phyloP scores from a whole-genome alignment of 2,113 vertebrate genomes.

The Dasypus novemcinctus region DNA sequence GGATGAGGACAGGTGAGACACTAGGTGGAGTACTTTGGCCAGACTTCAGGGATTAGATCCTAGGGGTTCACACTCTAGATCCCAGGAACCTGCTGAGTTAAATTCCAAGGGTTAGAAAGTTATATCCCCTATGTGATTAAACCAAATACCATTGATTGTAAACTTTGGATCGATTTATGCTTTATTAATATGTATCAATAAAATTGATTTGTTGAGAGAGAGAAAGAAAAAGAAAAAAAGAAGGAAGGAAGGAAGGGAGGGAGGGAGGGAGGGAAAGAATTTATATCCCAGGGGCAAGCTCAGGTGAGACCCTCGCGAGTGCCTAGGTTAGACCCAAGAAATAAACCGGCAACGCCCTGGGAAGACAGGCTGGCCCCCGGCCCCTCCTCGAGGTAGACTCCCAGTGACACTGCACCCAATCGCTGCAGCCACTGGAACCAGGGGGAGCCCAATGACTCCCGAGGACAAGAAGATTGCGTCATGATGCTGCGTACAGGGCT shows the following conservation, averaged over 20 bases:
- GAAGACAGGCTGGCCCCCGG: background rate
- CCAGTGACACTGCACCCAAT: background rate
- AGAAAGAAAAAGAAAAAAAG: too few relatives aligned
- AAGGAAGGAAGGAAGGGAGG: too few relatives aligned
- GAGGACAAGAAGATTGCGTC: constrained; percentile 38
- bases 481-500: constrained; percentile 65
- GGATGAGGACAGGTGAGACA: background rate
- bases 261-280: too few relatives aligned
- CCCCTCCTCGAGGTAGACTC: background rate
- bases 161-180: too few relatives aligned
- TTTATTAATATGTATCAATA: too few relatives aligned
- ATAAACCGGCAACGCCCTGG: background rate
- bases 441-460: constrained; percentile 70
- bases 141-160: too few relatives aligned
- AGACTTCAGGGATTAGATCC: background rate
- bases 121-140: too few relatives aligned
- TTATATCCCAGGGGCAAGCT: background rate
- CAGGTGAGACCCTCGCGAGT: background rate
- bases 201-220: too few relatives aligned
- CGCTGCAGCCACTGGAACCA: constrained; percentile 57
- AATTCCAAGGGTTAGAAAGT: background rate
- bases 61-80: background rate
- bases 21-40: background rate
- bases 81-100: background rate
- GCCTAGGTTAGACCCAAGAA: background rate